phyloP scores from a whole-genome alignment of 2,113 vertebrate species.

The Nannospalax galili region DNA sequence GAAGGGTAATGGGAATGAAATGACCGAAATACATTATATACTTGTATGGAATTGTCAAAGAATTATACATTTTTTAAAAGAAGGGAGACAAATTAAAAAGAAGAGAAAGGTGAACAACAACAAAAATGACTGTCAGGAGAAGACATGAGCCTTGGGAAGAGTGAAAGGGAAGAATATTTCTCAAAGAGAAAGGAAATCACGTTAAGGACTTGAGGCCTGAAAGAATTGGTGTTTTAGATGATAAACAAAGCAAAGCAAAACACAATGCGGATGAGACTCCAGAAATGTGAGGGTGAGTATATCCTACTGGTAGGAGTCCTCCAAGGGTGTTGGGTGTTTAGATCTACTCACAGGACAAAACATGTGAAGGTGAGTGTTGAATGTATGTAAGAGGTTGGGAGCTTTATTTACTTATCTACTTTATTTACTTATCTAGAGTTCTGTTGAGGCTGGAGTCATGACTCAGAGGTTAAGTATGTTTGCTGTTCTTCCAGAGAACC shows the following conservation, averaged over 20 bases:
- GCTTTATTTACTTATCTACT: not conserved
- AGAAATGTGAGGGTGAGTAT: not conserved
- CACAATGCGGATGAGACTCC: not conserved
- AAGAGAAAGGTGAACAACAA: not conserved
- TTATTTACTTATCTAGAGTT: not conserved
- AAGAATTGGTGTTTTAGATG: constrained; percentile 25
- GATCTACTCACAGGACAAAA: not conserved
- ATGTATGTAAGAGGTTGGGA: not conserved
- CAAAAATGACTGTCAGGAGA: not conserved
- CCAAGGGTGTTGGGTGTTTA: not conserved
- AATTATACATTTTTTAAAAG: not conserved
- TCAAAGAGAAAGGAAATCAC: not conserved
- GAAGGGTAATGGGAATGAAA: not conserved
- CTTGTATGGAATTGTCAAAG: not conserved
- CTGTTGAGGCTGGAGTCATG: not conserved
- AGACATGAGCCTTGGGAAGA: not conserved
- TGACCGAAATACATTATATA: not conserved
- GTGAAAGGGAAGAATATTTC: not conserved
- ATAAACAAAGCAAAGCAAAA: not conserved
- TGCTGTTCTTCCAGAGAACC: not conserved
- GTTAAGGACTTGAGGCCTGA: not conserved
- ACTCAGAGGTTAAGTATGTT: not conserved
- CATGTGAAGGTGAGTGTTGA: not conserved
- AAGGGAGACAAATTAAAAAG: not conserved
- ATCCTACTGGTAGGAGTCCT: not conserved